Base-by-base conservation (phyloP, 2,888 invertebrate species). In the Drosophila eohydei region DNA sequence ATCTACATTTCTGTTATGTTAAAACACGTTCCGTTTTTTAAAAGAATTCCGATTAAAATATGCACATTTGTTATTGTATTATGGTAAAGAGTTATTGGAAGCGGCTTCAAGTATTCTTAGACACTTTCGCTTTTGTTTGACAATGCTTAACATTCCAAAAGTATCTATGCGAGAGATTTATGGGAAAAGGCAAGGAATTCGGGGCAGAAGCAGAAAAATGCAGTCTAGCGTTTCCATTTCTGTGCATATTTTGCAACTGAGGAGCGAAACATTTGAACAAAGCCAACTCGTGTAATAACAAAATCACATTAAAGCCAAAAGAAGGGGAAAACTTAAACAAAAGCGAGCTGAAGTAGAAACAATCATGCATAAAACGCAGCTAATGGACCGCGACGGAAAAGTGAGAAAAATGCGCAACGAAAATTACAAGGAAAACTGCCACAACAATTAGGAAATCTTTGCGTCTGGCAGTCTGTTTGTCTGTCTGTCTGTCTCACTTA, bases 331-430 rank as follows among this genome's bases (percentile, higher is more conserved):
- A 21, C 21, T 55, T 41, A 55, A 41, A 32, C 55, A 55, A 55
- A 55, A 16, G 59, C 48, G 38, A 52, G 9, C 52, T 52, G 38
- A 36, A 52, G 36, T 38, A 52, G 36, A 52, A 28, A 46, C 65
- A 40, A 54, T 67, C 55, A 78, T 62, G 44, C 57, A 44, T n/a
- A 38, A 73, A 73, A 78, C 67, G 78, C 59, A 73, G 67, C 78
- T 62, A 58, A 58, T 58, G 38, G 46, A 48, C 36, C 46, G 58
- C 28, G 46, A 48, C 58, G 58, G 58, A 58, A 58, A 58, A 58
- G 38, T 48, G 46, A 58, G 46, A 38, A 64, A 77, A 77, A 58
- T 55, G 36, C 41, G 55, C 54, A 55, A 28, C 21, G 30, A 61
- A 67, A 64, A 57, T 60, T 16, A 56, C 43, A 43, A 69, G 43